Evolutionary conservation across 2,797 vertebrate genomes (phyloP), one percentile per base, ranked within the genome.

Genomic region (Holocentrus rufus): DNA sequence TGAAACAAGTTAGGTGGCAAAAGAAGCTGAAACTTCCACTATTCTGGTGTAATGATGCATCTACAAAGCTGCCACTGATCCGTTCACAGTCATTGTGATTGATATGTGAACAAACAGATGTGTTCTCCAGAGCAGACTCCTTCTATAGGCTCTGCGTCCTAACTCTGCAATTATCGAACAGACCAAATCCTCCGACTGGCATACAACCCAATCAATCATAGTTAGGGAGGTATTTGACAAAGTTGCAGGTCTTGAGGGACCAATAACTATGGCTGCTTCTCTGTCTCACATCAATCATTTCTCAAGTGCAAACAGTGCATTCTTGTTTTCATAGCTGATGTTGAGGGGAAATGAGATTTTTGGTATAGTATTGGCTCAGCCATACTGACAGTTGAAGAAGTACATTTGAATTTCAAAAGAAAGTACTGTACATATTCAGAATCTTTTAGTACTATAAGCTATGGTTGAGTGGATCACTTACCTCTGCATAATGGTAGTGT

Each of bases 11-110:
- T 36, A 30, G 36, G 62, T 57, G 31, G 34, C 61, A n/a, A 27
- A 27, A 27, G 25, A 2, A 30, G 46, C 8, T 68, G 14, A 80
- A 79, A 69, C 46, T 74, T 79, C 5, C 54, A 25, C 53, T 56
- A 44, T 63, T 71, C 42, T 27, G 34, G 15, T 27, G 27, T 22
- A 18, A 27, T 14, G 60, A 60, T 67, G 25, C 10, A 52, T 71
- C 56, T 66, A 31, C 72, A 71, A 69, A 42, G 55, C 44, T 27
- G 1, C 44, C 49, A 25, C 67, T 65, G 69, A 74, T 59, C 0
- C 47, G 25, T 72, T 87, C 60, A 49, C 75, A 14, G 62, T 87
- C 80, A 68, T 18, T 46, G 63, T 90, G 91, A 91, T 90, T 88
- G 87, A 85, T 52, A 22, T 30, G 17, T 54, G 65, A 85, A 90